Conservation (phyloP, 2,113 vertebrate genomes). For the Papio anubis region DNA sequence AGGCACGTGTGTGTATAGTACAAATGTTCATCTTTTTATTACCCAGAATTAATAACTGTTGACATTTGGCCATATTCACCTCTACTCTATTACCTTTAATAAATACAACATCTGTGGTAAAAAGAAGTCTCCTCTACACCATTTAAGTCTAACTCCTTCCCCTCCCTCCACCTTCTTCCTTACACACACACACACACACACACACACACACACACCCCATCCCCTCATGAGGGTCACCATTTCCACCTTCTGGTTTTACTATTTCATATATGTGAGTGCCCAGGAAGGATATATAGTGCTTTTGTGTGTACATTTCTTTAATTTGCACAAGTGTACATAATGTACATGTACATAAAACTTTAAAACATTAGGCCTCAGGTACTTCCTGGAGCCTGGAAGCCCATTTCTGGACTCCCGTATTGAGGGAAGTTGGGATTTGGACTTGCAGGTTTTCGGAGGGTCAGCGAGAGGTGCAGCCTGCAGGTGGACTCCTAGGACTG, state of each 20-base stretch:
- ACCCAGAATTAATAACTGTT: not conserved
- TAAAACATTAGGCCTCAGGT: not conserved
- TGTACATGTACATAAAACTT: not conserved
- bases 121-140: not conserved
- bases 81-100: not conserved
- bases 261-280: not conserved
- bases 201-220: not conserved
- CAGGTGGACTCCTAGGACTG: not conserved
- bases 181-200: not conserved
- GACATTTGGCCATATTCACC: not conserved
- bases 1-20: no score
- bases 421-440: not conserved
- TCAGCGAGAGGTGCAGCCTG: fast-evolving
- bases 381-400: not conserved
- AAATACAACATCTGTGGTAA: not conserved
- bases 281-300: not conserved
- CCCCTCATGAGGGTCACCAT: not conserved
- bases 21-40: not conserved
- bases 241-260: not conserved
- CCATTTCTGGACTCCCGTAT: not conserved
- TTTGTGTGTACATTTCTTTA: not conserved
- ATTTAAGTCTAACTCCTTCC: not conserved
- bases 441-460: no score
- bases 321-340: not conserved
- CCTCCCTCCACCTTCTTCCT: fast-evolving